Conservation (phyloP, 2,797 vertebrate genomes). For the Pteropus rufus region DNA sequence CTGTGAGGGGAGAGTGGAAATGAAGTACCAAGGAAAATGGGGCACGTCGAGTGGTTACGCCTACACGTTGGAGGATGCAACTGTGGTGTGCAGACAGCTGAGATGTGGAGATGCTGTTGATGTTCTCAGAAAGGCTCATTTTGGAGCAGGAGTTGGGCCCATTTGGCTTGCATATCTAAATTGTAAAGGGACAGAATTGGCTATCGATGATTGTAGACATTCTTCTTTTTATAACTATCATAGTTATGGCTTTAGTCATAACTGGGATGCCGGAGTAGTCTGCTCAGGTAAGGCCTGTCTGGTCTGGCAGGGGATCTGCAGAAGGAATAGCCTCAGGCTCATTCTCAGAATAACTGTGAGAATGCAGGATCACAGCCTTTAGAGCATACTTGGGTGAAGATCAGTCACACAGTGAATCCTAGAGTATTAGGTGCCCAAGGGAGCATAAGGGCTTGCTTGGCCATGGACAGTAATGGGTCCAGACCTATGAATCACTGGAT, state of each 20-base stretch:
- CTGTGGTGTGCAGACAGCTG: background rate
- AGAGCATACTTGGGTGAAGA: background rate
- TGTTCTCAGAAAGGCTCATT: background rate
- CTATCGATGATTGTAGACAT: fast-evolving
- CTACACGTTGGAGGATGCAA: fast-evolving
- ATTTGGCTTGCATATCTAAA: fast-evolving
- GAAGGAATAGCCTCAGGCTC: background rate
- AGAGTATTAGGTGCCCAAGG: background rate
- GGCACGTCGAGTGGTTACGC: fast-evolving
- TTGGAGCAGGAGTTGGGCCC: background rate
- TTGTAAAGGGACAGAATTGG: background rate
- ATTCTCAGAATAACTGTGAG: background rate
- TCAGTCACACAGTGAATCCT: background rate
- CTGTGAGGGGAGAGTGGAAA: background rate
- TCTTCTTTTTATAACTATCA: too few relatives aligned
- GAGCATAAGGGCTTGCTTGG: background rate
- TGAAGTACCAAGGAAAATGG: background rate
- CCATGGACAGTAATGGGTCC: background rate
- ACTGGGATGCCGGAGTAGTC: background rate
- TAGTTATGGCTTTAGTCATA: fast-evolving
- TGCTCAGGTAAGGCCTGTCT: constrained; percentile 30
- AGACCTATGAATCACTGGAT: background rate
- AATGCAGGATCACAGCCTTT: background rate
- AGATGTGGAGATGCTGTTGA: background rate
- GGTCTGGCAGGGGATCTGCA: background rate